Evolutionary conservation across 1,140 invertebrate species (phyloP).

Genomic region (Drosophila saltans): DNA sequence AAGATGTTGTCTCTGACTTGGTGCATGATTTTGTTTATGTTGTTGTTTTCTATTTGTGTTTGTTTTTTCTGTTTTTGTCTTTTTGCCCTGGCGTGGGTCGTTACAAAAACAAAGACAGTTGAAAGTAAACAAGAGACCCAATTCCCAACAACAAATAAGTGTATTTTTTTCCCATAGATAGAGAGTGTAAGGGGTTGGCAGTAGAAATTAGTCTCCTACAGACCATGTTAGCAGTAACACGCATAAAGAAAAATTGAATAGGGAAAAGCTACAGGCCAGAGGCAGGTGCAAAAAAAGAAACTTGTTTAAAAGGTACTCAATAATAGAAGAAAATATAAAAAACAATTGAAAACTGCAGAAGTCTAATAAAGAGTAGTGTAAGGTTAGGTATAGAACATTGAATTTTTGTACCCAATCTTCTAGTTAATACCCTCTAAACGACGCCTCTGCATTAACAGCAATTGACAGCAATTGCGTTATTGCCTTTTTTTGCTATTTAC

Average conservation of each 20-base stretch:
- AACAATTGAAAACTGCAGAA: no score
- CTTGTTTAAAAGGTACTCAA: no score
- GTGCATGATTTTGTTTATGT: constrained; percentile 45
- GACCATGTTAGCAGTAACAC: constrained; percentile 13
- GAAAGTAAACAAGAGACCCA: constrained; percentile 76
- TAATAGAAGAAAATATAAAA: no score
- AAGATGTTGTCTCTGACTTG: neutral
- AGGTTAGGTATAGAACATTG: no score
- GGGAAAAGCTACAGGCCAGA: neutral
- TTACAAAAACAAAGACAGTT: constrained; percentile 52
- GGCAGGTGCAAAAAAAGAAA: no score
- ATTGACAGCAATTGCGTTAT: constrained; percentile 5
- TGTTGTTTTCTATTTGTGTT: constrained; percentile 1
- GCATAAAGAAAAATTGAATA: constrained; percentile 7
- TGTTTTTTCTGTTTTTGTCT: constrained; percentile 44
- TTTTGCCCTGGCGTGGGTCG: constrained; percentile 42
- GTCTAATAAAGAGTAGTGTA: no score
- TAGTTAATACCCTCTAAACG: neutral
- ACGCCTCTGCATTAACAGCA: neutral
- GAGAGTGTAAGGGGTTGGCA: neutral
- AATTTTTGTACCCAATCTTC: no score
- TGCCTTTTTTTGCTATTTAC: neutral
- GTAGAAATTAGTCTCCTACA: neutral
- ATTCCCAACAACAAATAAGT: constrained; percentile 71
- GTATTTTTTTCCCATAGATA: constrained; percentile 64